A percentile compares a stretch with the other conserved stretches of the same genome.
phyloP scores from a whole-genome alignment of 2,797 vertebrate species.

The Tachyglossus aculeatus region DNA sequence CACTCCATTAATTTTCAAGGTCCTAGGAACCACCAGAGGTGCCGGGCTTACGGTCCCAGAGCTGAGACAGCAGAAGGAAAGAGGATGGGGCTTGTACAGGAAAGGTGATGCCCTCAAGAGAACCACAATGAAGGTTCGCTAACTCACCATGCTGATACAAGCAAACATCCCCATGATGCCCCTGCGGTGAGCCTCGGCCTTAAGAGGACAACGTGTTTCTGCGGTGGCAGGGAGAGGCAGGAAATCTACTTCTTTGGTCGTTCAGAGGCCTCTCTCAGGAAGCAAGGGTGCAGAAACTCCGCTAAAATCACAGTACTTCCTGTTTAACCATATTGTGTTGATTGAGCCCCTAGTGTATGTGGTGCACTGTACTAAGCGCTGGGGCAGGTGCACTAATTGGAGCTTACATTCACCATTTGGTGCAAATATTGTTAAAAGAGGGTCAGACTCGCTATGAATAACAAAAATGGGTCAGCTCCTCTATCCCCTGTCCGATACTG shows the following conservation, averaged over 20 bases:
- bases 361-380: too few species aligned
- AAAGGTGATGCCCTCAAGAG: not conserved
- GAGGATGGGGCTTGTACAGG: not conserved
- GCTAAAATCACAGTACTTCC: too few species aligned
- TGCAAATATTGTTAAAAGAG: too few species aligned
- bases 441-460: too few species aligned
- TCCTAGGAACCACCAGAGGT: conserved; percentile 49
- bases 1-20: conserved; percentile 63
- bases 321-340: too few species aligned
- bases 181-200: not conserved
- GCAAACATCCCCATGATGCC: not conserved
- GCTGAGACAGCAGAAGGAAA: conserved; percentile 29
- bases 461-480: too few species aligned
- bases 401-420: too few species aligned
- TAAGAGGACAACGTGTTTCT: not conserved
- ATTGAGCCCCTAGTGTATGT: too few species aligned
- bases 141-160: not conserved
- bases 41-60: conserved; percentile 24
- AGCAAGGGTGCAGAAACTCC: not conserved
- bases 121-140: not conserved
- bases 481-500: too few species aligned
- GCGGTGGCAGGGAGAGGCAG: not conserved
- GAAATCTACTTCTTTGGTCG: not conserved
- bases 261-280: not conserved
- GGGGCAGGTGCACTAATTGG: too few species aligned